Conservation (phyloP, 2,113 vertebrate species). For the Tachycineta bicolor region DNA sequence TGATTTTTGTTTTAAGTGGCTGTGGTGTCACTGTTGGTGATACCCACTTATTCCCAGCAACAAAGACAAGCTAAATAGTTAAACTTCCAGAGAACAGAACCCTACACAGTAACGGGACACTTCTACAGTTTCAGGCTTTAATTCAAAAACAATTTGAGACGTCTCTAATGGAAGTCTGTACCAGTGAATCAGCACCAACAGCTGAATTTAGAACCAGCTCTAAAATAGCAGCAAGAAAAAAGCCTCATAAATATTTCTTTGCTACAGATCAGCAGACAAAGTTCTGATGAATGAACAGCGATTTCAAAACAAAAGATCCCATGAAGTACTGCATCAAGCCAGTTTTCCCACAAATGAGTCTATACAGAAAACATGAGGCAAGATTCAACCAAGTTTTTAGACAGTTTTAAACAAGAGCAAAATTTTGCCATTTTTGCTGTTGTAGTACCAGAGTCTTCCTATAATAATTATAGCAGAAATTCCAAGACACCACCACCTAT, state of each 20-base stretch:
- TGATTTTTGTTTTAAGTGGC: neutral
- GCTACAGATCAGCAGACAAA: constrained; percentile 9
- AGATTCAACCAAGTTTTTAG: neutral
- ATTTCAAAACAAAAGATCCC: neutral
- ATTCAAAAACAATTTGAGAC: neutral
- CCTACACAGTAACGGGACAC: neutral
- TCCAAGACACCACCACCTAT: neutral
- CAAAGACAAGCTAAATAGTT: neutral
- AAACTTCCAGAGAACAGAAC: neutral
- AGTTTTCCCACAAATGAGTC: neutral
- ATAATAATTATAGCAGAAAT: neutral
- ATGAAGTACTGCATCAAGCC: neutral
- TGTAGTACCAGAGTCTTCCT: neutral
- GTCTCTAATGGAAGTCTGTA: neutral
- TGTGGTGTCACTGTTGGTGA: neutral
- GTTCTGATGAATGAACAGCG: neutral
- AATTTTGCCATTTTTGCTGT: neutral
- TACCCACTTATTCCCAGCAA: neutral
- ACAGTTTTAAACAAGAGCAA: neutral
- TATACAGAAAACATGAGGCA: neutral
- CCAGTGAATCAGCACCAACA: neutral
- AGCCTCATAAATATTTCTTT: constrained; percentile 13
- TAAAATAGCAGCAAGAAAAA: constrained; percentile 26
- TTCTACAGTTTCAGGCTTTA: neutral
- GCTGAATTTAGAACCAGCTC: constrained; percentile 19